Base-by-base conservation (phyloP, 2,797 vertebrate genomes). In the Lophura swinhoii region DNA sequence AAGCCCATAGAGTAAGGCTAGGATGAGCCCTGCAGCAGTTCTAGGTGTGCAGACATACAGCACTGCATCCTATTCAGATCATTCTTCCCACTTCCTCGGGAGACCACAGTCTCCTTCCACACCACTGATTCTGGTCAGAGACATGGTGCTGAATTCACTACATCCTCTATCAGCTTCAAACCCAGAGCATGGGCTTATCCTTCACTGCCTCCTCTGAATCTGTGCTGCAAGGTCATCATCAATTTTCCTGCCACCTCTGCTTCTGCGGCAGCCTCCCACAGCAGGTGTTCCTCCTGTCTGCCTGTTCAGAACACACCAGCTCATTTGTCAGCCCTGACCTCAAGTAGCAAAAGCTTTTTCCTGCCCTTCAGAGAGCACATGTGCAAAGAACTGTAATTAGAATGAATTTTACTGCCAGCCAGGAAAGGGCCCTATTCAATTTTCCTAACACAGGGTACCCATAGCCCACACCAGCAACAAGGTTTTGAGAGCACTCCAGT, bases 351-450 rank as follows among this genome's bases (percentile, higher is more conserved):
- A 74, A 83, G 26, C 6, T 75, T 92, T 87, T 75, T 23, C 39
- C 62, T 2, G n/a, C 63, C 66, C 84, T 93, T 83, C 82, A 43
- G 58, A 74, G 58, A 69, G 6, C 35, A 11, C 18, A 2, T 58
- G 69, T 83, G 31, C 35, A 56, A 39, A 14, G 75, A 59, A 35
- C n/a, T 74, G 29, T 82, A 85, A 93, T 91, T 94, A 48, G 58
- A 87, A 93, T 59, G 67, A 88, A 87, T 91, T 94, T 95, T 76
- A 55, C 83, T 87, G 69, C 72, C 84, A 84, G 75, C 26, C 78
- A 91, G 59, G 66, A 67, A 89, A 85, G 79, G 9, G 5, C 18
- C 20, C 6, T 13, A 13, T 18, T 84, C 72, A 31, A 0, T 84
- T 87, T 86, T 48, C 28, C 0, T 9, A 71, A 26, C 0, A 0